Conservation (phyloP, 1,140 invertebrate genomes). For the Formica selysi region DNA sequence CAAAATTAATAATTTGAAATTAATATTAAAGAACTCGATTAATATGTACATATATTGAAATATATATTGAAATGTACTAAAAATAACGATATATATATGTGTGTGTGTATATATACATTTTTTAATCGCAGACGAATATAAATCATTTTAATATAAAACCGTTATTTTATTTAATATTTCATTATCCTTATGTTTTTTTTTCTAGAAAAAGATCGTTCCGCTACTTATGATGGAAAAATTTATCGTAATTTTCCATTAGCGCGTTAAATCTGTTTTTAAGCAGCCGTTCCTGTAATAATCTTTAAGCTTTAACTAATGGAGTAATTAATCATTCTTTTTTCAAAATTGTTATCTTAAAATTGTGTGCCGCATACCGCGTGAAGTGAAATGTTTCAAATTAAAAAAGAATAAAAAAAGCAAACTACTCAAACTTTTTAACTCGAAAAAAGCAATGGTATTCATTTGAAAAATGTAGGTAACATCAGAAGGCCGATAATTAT, state of each 20-base stretch:
- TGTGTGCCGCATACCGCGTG: too few species aligned
- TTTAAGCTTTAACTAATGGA: conserved; percentile 32
- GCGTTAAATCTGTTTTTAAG: conserved; percentile 50
- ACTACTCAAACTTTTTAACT: background rate
- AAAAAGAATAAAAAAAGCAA: background rate
- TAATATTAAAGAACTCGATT: background rate
- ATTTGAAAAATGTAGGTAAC: background rate
- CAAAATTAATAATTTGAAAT: conserved; percentile 1
- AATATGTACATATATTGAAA: too few species aligned
- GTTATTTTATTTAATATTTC: conserved; percentile 1
- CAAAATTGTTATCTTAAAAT: conserved; percentile 43
- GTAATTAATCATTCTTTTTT: conserved; percentile 33
- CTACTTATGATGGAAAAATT: background rate
- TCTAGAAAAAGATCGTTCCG: background rate
- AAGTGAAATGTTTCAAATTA: conserved; percentile 22
- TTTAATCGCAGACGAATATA: background rate
- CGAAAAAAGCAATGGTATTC: background rate
- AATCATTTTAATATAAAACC: background rate
- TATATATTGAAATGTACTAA: too few species aligned
- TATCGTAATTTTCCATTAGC: conserved; percentile 50
- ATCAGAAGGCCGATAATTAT: background rate
- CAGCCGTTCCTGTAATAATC: conserved; percentile 30
- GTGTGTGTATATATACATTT: too few species aligned
- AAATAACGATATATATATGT: too few species aligned
- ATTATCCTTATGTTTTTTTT: background rate